These are phyloP conservation scores for Propsilocerus akamusi DNA, from an alignment of 1,140 invertebrate species.

Conservation along the genomic window DNA sequence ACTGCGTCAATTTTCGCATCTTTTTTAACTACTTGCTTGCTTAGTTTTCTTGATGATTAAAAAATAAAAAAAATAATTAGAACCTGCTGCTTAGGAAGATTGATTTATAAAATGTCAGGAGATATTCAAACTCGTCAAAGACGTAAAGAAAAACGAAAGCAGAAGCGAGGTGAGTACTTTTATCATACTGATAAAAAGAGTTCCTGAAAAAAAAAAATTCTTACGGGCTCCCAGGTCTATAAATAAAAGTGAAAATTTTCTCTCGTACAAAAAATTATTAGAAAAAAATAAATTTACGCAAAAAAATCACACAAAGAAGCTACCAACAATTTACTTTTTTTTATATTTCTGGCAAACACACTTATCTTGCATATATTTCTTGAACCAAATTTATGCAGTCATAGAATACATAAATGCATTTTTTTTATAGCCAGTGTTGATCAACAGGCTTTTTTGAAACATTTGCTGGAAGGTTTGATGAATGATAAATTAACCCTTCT, in stretches of 20 bases:
- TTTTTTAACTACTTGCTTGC: too few species aligned
- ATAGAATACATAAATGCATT: too few species aligned
- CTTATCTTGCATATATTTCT: too few species aligned
- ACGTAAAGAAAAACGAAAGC: constrained; percentile 40
- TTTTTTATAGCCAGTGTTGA: neutral
- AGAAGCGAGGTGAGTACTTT: constrained; percentile 38
- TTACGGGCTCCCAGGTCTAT: neutral
- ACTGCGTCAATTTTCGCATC: too few species aligned
- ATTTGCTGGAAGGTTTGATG: constrained; percentile 1
- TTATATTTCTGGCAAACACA: constrained; percentile 1
- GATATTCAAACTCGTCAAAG: constrained; percentile 51
- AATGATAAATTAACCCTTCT: too few species aligned
- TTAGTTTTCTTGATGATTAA: too few species aligned
- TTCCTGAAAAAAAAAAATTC: neutral
- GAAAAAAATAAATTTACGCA: too few species aligned
- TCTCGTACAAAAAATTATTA: constrained; percentile 3
- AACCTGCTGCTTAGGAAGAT: too few species aligned
- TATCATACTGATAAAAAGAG: neutral
- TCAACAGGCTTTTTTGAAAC: neutral
- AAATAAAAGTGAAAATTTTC: neutral
- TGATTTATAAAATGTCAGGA: constrained; percentile 49
- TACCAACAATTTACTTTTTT: too few species aligned
- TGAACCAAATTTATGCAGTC: too few species aligned
- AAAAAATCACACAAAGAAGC: too few species aligned
- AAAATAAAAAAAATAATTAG: too few species aligned